A percentile compares a stretch with the other conserved stretches of the same genome.
These are phyloP conservation scores for Apocrypta bakeri DNA, from an alignment of 1,140 invertebrate genomes.

Conservation along the genomic window DNA sequence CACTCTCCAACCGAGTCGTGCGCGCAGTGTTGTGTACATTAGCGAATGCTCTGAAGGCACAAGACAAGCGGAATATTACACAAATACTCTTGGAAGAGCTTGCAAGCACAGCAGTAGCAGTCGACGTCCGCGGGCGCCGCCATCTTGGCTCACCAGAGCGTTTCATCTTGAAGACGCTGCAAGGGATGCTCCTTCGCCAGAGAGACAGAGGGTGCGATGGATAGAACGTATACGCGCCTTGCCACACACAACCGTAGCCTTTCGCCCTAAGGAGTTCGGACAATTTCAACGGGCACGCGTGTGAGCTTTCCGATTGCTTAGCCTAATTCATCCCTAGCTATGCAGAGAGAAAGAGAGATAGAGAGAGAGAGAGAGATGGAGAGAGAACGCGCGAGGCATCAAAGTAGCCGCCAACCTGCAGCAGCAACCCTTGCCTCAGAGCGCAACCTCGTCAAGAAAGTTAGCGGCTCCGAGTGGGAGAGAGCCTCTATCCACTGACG, in stretches of 20 bases:
- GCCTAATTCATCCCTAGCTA: constrained; percentile 68
- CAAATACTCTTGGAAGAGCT: constrained; percentile 68
- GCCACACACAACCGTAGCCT: constrained; percentile 62
- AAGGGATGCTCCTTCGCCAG: constrained; percentile 19
- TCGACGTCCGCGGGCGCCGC: constrained; percentile 51
- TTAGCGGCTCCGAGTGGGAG: constrained; percentile 57
- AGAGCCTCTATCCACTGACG: constrained; percentile 48
- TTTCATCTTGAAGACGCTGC: constrained; percentile 65
- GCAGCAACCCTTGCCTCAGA: constrained; percentile 48
- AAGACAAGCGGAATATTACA: constrained; percentile 76
- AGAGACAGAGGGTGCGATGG: constrained; percentile 54
- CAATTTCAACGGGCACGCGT: constrained; percentile 62
- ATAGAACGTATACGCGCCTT: no score
- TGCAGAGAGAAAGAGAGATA: background rate
- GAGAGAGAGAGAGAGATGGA: no score
- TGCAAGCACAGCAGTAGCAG: constrained; percentile 40
- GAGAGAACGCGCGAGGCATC: constrained; percentile 55
- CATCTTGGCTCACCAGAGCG: constrained; percentile 63
- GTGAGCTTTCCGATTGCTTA: constrained; percentile 70
- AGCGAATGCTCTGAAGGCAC: constrained; percentile 72
- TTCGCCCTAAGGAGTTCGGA: constrained; percentile 67
- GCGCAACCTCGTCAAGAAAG: constrained; percentile 62
- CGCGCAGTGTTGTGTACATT: constrained; percentile 72
- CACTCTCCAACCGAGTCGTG: constrained; percentile 37
- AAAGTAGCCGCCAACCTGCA: constrained; percentile 59